Percentiles rank a stretch among this genome's conserved stretches.
Evolutionary conservation across 2,888 invertebrate species (phyloP).

Genomic region (Polydesmus complanatus): DNA sequence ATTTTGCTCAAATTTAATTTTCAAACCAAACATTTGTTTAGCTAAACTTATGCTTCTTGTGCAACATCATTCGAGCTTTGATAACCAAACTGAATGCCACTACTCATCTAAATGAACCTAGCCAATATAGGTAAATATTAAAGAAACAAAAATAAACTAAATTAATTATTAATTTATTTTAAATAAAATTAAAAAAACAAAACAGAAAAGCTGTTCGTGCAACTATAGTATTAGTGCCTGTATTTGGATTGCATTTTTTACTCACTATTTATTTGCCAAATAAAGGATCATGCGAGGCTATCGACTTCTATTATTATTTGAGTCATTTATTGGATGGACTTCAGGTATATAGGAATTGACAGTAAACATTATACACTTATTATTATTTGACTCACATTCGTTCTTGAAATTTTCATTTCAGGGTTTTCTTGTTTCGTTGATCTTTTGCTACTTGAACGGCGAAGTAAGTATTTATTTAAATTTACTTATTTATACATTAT

Average conservation of each 20-base stretch:
- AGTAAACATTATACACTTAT: neutral
- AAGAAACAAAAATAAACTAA: slow-evolving; percentile 2
- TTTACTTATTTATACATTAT: slow-evolving; percentile 2
- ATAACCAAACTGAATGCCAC: slow-evolving; percentile 33
- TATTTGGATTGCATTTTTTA: slow-evolving; percentile 38
- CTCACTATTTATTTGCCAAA: slow-evolving; percentile 35
- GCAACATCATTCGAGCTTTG: slow-evolving; percentile 30
- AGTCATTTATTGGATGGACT: slow-evolving; percentile 35
- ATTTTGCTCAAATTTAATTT: neutral
- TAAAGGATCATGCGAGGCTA: slow-evolving; percentile 25
- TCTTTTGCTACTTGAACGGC: slow-evolving; percentile 33
- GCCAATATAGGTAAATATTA: slow-evolving; percentile 34
- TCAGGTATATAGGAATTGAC: too few relatives aligned
- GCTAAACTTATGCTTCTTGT: slow-evolving; percentile 28
- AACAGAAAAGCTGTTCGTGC: slow-evolving; percentile 37
- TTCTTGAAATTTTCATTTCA: slow-evolving; percentile 15
- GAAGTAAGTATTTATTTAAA: slow-evolving; percentile 26
- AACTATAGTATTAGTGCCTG: slow-evolving; percentile 36
- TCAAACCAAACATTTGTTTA: slow-evolving; percentile 17
- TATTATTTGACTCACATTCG: neutral
- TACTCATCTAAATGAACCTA: slow-evolving; percentile 35
- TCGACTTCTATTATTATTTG: slow-evolving; percentile 31
- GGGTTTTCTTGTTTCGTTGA: slow-evolving; percentile 29
- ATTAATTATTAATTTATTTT: neutral
- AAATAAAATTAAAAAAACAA: neutral